Evolutionary conservation across 2,113 vertebrate species (phyloP), one percentile per base, ranked within the genome.

Genomic region (Suricata suricatta): DNA sequence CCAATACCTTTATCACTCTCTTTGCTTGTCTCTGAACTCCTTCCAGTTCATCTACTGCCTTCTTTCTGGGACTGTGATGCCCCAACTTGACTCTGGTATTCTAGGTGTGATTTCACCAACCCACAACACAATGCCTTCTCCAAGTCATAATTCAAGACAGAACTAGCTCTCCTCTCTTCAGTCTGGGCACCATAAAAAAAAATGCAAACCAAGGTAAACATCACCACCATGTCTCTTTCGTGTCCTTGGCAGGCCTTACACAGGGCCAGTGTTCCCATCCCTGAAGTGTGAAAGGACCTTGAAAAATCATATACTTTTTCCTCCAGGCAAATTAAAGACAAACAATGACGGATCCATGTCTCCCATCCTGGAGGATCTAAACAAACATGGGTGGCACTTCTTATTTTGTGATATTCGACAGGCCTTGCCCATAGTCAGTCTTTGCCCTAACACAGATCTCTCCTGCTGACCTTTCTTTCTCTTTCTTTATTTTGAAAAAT

Each of bases 51-150:
- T 93, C 60, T 87, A 27, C 52, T 90, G 92, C 33, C 80, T 95
- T 90, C 87, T 69, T 93, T 69, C 84, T 92, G 71, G 52, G 44
- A 14, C 44, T 88, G 92, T 16, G 69, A 81, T 97, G 97, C 77
- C 97, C 95, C 54, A 76, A 97, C 97, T 94, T 98, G 97, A 98
- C 95, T 88, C 47, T 86, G 96, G 97, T 95, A 97, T 97, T 97
- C 90, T 90, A 52, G 31, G 44, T 80, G 71, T 97, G 93, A 97
- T 97, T 96, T 95, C 97, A 96, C 88, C 92, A 97, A 76, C 83
- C 88, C 93, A 97, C 94, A 96, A 12, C 41, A 94, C 96, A 38
- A 29, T 89, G 89, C 90, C 77, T 94, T 74, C 27, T 84, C 10
- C 21, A 94, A 96, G 95, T 94, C 80, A 35, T 96, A 96, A 96